phyloP scores from a whole-genome alignment of 2,113 vertebrate genomes.

The Condylura cristata region DNA sequence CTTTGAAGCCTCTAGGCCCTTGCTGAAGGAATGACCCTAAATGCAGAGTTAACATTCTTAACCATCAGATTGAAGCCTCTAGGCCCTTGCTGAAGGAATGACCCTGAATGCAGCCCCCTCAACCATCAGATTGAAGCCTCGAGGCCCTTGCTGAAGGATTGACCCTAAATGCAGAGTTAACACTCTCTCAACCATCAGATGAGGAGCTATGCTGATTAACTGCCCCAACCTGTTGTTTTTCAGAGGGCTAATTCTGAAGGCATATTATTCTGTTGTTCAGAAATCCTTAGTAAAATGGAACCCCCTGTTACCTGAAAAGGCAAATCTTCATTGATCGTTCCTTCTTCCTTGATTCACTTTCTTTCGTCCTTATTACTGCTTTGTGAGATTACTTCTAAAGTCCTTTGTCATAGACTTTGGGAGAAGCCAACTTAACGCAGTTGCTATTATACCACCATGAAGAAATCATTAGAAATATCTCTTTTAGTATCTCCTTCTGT shows the following conservation, averaged over 20 bases:
- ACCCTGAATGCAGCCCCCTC: background rate
- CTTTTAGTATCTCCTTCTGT: background rate
- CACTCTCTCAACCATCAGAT: background rate
- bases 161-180: background rate
- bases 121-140: background rate
- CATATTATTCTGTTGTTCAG: background rate
- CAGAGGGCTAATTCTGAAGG: background rate
- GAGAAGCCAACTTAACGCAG: background rate
- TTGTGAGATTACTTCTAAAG: background rate
- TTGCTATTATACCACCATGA: background rate
- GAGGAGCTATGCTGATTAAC: background rate
- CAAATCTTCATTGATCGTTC: background rate
- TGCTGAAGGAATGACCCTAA: too few species aligned
- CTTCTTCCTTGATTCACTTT: background rate
- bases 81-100: background rate
- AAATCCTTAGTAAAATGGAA: background rate
- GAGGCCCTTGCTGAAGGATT: background rate
- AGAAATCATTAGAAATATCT: background rate
- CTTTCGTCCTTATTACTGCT: background rate
- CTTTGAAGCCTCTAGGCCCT: background rate
- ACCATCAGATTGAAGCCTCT: too few species aligned
- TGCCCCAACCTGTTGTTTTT: background rate
- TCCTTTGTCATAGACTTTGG: background rate
- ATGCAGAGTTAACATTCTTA: background rate
- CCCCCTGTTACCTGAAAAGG: background rate